Percentiles rank a stretch among this genome's conserved stretches.
phyloP scores from a whole-genome alignment of 1,140 invertebrate species.

The Pygmarrhopalites habei region DNA sequence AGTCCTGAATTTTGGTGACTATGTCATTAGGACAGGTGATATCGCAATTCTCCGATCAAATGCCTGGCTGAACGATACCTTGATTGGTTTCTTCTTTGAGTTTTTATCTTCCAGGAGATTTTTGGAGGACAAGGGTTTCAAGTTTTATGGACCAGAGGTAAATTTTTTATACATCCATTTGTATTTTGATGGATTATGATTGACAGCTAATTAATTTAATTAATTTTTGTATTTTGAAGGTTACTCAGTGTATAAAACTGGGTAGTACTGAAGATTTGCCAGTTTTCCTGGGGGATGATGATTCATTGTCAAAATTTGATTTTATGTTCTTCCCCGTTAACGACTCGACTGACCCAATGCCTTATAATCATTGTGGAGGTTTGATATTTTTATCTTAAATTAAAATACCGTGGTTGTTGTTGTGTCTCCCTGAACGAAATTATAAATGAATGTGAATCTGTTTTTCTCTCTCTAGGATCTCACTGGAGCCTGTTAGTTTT shows the following conservation, averaged over 20 bases:
- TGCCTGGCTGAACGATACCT: conserved; percentile 25
- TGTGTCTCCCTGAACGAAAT: background rate
- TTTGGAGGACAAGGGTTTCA: background rate
- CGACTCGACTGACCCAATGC: conserved; percentile 10
- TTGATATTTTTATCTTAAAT: background rate
- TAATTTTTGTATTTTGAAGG: too few species aligned
- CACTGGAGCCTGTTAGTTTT: conserved; percentile 30
- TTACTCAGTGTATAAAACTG: conserved; percentile 24
- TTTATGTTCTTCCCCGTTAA: conserved; percentile 25
- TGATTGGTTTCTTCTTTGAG: conserved; percentile 30
- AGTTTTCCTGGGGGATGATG: conserved; percentile 11
- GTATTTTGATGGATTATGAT: too few species aligned
- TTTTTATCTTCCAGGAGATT: conserved; percentile 8
- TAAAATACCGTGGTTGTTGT: background rate
- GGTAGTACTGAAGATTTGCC: conserved; percentile 8
- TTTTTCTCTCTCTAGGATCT: conserved; percentile 2
- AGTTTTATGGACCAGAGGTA: conserved; percentile 23
- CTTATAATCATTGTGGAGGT: conserved; percentile 11
- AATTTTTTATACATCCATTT: too few species aligned
- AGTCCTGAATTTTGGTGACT: conserved; percentile 28
- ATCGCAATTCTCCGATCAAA: conserved; percentile 17
- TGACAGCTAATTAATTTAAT: too few species aligned
- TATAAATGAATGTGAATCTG: background rate
- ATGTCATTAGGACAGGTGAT: conserved; percentile 18
- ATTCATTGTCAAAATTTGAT: background rate